Evolutionary conservation across 2,113 vertebrate genomes (phyloP).

Genomic region (Syngnathus floridae): DNA sequence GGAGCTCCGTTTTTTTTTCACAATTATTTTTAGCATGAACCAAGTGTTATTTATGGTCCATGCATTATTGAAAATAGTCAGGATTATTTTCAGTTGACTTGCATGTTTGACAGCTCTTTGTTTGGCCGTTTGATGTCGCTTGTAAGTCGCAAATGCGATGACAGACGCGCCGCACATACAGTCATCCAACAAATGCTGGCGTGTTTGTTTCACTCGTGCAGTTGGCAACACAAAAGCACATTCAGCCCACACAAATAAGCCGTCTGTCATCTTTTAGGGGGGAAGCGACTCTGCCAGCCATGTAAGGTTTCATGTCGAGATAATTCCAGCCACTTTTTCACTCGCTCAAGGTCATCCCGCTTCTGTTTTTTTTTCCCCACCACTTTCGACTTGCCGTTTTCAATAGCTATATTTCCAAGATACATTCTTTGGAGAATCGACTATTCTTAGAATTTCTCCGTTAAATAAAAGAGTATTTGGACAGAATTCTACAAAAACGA

Average conservation of each 20-base stretch:
- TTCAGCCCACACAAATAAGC: slow-evolving; percentile 23
- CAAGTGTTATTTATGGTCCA: slow-evolving; percentile 21
- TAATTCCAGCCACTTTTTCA: slow-evolving; percentile 15
- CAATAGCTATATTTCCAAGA: too few species aligned
- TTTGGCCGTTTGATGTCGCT: not conserved
- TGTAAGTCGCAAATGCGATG: not conserved
- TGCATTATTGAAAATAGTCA: slow-evolving; percentile 4
- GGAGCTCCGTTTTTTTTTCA: slow-evolving; percentile 22
- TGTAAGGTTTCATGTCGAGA: slow-evolving; percentile 15
- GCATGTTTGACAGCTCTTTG: slow-evolving; percentile 12
- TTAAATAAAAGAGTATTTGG: too few species aligned
- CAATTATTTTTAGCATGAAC: slow-evolving; percentile 36
- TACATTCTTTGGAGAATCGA: too few species aligned
- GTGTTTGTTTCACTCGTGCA: slow-evolving; percentile 8
- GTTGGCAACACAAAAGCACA: slow-evolving; percentile 12
- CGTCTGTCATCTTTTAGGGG: slow-evolving; percentile 29
- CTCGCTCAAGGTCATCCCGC: slow-evolving; percentile 2
- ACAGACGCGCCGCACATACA: not conserved
- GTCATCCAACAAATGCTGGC: not conserved
- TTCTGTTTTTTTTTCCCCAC: slow-evolving; percentile 2
- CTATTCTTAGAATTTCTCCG: too few species aligned
- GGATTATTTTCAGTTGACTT: slow-evolving; percentile 14
- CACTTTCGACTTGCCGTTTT: not conserved
- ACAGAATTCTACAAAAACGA: too few species aligned
- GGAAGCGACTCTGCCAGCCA: slow-evolving; percentile 1